These are phyloP conservation scores for Calephelis perditalis DNA, from an alignment of 2,888 invertebrate species.

Conservation along the genomic window DNA sequence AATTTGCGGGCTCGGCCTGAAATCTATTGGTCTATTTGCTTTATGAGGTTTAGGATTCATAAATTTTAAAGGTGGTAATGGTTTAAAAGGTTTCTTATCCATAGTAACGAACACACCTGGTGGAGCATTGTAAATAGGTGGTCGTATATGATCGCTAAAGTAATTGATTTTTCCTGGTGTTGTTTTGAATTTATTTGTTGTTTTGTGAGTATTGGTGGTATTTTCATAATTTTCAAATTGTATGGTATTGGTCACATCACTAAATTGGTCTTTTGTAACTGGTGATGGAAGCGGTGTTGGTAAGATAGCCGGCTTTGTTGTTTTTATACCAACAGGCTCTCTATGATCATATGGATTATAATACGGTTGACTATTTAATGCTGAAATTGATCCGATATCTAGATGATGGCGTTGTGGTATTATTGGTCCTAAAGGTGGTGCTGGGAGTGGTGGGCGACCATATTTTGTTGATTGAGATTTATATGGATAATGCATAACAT, in stretches of 20 bases:
- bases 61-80: slow-evolving; percentile 64
- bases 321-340: slow-evolving; percentile 45
- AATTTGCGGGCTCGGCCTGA: slow-evolving; percentile 66
- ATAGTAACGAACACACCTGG: slow-evolving; percentile 67
- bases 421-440: slow-evolving; percentile 5
- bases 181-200: slow-evolving; percentile 39
- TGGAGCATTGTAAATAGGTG: slow-evolving; percentile 66
- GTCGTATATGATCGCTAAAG: slow-evolving; percentile 56
- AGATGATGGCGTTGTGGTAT: slow-evolving; percentile 35
- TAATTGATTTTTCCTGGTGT: slow-evolving; percentile 49
- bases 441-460: slow-evolving; percentile 40
- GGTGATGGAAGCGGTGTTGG: slow-evolving; percentile 46
- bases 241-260: slow-evolving; percentile 38
- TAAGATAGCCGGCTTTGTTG: slow-evolving; percentile 52
- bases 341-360: slow-evolving; percentile 43
- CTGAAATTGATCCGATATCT: slow-evolving; percentile 34
- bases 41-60: slow-evolving; percentile 45
- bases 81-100: slow-evolving; percentile 72
- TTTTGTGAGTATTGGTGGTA: slow-evolving; percentile 43
- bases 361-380: slow-evolving; percentile 26
- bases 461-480: slow-evolving; percentile 48
- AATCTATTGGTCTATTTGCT: slow-evolving; percentile 46
- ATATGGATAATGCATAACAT: slow-evolving; percentile 44
- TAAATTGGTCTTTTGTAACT: slow-evolving; percentile 39
- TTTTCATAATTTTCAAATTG: slow-evolving; percentile 40